Percentiles rank a stretch among this genome's conserved stretches.
Conservation (phyloP, 1,140 invertebrate species). For the Leptonema lineaticorne region DNA sequence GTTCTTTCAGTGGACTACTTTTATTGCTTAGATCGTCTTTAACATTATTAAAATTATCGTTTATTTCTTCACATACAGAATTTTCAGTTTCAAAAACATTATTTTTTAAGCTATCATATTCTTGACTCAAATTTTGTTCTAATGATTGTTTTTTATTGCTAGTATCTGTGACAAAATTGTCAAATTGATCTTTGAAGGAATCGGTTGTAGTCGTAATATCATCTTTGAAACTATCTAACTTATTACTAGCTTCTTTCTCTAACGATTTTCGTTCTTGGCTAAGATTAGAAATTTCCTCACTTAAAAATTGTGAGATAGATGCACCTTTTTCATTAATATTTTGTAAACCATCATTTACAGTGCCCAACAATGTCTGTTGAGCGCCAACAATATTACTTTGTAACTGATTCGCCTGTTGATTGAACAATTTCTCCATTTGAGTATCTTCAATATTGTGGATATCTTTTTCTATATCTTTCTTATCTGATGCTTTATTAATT, state of each 20-base stretch:
- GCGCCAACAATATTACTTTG: background rate
- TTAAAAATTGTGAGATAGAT: conserved; percentile 40
- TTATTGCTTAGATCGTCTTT: conserved; percentile 21
- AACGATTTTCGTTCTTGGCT: background rate
- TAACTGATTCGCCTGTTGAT: background rate
- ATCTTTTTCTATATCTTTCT: background rate
- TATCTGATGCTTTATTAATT: background rate
- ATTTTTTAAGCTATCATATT: background rate
- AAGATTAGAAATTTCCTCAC: background rate
- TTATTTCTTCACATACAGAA: background rate
- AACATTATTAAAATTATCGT: conserved; percentile 24
- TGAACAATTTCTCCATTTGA: background rate
- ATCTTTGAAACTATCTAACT: conserved; percentile 4
- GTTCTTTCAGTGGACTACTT: background rate
- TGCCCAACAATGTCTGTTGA: conserved; percentile 43
- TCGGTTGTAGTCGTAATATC: background rate
- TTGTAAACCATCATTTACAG: conserved; percentile 42
- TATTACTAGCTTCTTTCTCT: background rate
- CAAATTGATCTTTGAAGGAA: background rate
- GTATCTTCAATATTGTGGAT: background rate
- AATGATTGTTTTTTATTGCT: conserved; percentile 17
- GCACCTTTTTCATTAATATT: conserved; percentile 39
- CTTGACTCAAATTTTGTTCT: background rate
- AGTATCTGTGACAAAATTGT: conserved; percentile 28
- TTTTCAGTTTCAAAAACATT: conserved; percentile 18